Percentiles rank a stretch among this genome's conserved stretches.
Conservation (phyloP, 2,113 vertebrate species). For the Trochalopteron elliotii region DNA sequence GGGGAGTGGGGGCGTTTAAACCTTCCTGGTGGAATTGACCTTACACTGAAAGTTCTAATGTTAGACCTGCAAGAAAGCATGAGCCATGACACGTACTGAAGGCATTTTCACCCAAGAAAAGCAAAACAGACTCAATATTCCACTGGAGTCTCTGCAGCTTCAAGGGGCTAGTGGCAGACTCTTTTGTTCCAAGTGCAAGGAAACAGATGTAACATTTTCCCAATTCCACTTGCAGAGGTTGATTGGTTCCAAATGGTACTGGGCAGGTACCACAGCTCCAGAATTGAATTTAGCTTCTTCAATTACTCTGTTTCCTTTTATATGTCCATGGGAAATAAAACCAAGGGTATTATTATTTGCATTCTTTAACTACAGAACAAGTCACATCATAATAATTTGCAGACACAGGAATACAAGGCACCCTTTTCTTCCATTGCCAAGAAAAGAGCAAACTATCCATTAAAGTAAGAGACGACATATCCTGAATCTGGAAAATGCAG, state of each 20-base stretch:
- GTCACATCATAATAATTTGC: not conserved
- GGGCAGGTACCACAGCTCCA: not conserved
- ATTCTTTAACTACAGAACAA: not conserved
- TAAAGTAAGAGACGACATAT: no score
- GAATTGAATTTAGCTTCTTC: not conserved
- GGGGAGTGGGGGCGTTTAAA: fast-evolving
- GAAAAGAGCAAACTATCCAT: no score
- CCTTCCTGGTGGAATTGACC: not conserved
- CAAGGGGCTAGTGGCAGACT: not conserved
- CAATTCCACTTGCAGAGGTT: not conserved
- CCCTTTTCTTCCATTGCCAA: no score
- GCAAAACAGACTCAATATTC: not conserved
- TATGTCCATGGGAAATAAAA: not conserved
- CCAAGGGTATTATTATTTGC: not conserved
- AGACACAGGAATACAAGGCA: no score
- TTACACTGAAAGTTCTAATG: not conserved
- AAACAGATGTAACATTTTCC: not conserved
- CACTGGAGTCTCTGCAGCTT: not conserved
- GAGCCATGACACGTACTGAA: not conserved
- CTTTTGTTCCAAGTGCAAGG: not conserved
- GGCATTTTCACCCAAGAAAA: not conserved
- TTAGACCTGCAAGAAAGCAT: not conserved
- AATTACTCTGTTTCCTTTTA: not conserved
- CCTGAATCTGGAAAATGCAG: no score
- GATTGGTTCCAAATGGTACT: not conserved